phyloP scores from a whole-genome alignment of 2,797 vertebrate genomes.

The Enteromius paludinosus region DNA sequence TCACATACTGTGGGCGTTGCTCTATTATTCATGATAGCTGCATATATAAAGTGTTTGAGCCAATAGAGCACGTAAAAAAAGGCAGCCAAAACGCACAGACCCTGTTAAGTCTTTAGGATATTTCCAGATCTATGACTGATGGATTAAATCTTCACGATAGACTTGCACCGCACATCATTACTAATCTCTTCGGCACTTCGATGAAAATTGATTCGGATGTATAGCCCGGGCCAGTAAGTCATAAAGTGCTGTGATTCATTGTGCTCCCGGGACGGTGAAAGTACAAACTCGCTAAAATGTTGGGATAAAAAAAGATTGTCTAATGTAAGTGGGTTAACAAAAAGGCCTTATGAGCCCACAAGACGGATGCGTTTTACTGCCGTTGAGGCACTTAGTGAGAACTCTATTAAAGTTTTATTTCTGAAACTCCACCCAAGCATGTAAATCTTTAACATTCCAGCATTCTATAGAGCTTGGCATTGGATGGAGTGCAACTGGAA shows the following conservation, averaged over 20 bases:
- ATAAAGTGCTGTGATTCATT: slow-evolving; percentile 50
- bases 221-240: slow-evolving; percentile 51
- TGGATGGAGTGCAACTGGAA: not conserved
- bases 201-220: slow-evolving; percentile 52
- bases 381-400: slow-evolving; percentile 48
- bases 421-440: slow-evolving; percentile 51
- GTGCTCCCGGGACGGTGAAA: slow-evolving; percentile 30
- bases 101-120: slow-evolving; percentile 32
- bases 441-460: slow-evolving; percentile 53
- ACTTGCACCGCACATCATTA: slow-evolving; percentile 43
- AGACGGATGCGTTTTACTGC: slow-evolving; percentile 47
- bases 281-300: slow-evolving; percentile 51
- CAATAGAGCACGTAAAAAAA: not conserved
- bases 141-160: slow-evolving; percentile 47
- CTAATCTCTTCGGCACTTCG: slow-evolving; percentile 43
- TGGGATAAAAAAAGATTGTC: slow-evolving; percentile 47
- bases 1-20: not conserved
- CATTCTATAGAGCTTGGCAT: slow-evolving; percentile 21
- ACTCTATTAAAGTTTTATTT: slow-evolving; percentile 59
- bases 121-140: slow-evolving; percentile 32
- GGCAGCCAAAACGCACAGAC: not conserved
- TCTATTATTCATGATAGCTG: not conserved
- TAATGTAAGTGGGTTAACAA: slow-evolving; percentile 59
- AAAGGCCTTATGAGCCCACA: slow-evolving; percentile 42
- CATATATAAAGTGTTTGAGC: not conserved